A percentile compares a stretch with the other conserved stretches of the same genome.
Conservation (phyloP, 2,888 invertebrate species). For the Limenitis arthemis region DNA sequence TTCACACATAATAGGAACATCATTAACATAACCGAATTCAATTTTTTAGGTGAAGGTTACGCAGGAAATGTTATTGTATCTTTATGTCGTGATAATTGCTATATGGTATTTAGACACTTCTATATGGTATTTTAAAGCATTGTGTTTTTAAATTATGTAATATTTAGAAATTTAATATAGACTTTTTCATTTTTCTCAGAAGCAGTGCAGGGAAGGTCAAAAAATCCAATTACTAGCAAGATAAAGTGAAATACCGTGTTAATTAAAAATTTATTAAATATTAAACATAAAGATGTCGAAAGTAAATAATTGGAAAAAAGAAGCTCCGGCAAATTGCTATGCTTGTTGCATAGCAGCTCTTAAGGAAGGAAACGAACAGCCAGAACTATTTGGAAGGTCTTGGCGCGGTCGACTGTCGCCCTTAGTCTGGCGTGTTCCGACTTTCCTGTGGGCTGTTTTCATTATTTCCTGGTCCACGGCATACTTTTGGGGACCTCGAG, state of each 20-base stretch:
- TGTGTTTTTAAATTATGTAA: neutral
- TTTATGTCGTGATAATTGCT: neutral
- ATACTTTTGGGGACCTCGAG: slow-evolving; percentile 54
- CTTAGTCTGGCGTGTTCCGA: slow-evolving; percentile 55
- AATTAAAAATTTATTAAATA: neutral
- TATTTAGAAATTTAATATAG: neutral
- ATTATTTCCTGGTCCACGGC: slow-evolving; percentile 44
- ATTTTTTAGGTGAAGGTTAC: slow-evolving; percentile 15
- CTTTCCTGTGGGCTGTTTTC: slow-evolving; percentile 47
- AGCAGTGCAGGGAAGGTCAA: slow-evolving; percentile 8
- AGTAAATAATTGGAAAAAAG: slow-evolving; percentile 33
- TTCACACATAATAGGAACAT: slow-evolving; percentile 14
- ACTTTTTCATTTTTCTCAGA: slow-evolving; percentile 26
- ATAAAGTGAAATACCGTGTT: neutral
- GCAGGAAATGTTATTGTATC: slow-evolving; percentile 3
- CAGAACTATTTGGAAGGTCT: slow-evolving; percentile 45
- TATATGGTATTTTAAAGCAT: no score
- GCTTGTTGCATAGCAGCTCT: slow-evolving; percentile 45
- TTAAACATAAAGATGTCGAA: slow-evolving; percentile 21
- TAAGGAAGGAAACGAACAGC: slow-evolving; percentile 38
- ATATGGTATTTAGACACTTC: neutral
- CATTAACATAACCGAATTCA: slow-evolving; percentile 5
- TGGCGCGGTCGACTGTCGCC: slow-evolving; percentile 45
- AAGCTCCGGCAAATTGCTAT: slow-evolving; percentile 28
- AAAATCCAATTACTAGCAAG: neutral